Evolutionary conservation across 2,113 vertebrate genomes (phyloP).

Genomic region (Gopherus evgoodei): DNA sequence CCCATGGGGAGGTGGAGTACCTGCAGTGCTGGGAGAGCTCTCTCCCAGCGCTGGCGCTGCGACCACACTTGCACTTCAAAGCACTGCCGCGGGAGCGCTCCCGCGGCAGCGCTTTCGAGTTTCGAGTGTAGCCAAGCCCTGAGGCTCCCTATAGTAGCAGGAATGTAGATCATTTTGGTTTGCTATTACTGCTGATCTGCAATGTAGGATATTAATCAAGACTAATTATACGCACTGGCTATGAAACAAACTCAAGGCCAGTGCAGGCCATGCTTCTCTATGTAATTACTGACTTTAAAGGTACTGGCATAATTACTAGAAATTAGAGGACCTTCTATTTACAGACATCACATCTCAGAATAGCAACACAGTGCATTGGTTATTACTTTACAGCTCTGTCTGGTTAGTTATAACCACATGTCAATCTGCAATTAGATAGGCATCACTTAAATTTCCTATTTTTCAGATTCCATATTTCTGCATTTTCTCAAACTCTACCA

Average conservation of each 20-base stretch:
- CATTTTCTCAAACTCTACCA: not conserved
- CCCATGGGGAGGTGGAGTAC: no score
- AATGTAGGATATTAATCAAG: conserved; percentile 92
- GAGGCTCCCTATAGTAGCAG: conserved; percentile 76
- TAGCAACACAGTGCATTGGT: conserved; percentile 14
- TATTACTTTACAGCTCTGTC: not conserved
- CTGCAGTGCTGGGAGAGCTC: no score
- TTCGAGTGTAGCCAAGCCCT: no score
- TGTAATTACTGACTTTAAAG: conserved; percentile 82
- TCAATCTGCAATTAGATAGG: not conserved
- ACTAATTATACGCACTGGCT: conserved; percentile 88
- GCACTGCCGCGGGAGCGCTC: no score
- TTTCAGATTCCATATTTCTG: not conserved
- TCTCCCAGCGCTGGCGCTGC: no score
- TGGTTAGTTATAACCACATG: conserved; percentile 7
- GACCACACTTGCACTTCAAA: no score
- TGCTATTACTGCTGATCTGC: conserved; percentile 86
- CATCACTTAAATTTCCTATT: not conserved
- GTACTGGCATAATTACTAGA: conserved; percentile 77
- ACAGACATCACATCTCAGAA: conserved; percentile 60
- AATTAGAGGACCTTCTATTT: conserved; percentile 76
- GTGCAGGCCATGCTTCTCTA: conserved; percentile 73
- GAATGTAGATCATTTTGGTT: conserved; percentile 77
- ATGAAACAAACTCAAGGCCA: conserved; percentile 79
- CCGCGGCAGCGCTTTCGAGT: no score